Percentiles rank a stretch among this genome's conserved stretches.
phyloP scores from a whole-genome alignment of 1,140 invertebrate genomes.

The Drosophila subpulchrella region DNA sequence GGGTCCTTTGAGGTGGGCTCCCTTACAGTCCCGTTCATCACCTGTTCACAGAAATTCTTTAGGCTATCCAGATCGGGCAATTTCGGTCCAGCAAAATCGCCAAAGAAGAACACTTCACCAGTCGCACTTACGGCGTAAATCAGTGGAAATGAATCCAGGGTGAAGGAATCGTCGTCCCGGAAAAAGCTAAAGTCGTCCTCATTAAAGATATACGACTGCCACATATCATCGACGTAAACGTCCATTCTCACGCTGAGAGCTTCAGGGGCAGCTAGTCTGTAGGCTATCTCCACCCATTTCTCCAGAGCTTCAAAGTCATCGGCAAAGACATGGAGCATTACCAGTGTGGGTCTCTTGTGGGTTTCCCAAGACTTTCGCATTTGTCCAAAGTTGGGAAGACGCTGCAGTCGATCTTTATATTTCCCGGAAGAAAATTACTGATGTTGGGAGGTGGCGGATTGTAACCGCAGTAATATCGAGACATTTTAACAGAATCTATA shows the following conservation, averaged over 20 bases:
- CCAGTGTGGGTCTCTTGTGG: conserved; percentile 22
- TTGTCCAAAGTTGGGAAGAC: conserved; percentile 3
- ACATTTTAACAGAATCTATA: conserved; percentile 1
- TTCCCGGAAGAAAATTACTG: conserved; percentile 20
- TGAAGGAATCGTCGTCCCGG: background rate
- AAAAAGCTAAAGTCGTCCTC: conserved; percentile 4
- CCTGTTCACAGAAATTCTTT: conserved; percentile 27
- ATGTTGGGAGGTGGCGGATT: conserved; percentile 13
- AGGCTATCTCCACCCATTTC: conserved; percentile 44
- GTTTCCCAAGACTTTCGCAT: background rate
- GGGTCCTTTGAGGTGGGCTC: background rate
- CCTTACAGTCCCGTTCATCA: conserved; percentile 7
- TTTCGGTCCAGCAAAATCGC: conserved; percentile 6
- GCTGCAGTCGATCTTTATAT: conserved; percentile 23
- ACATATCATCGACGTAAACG: conserved; percentile 49
- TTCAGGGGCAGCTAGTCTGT: conserved; percentile 26
- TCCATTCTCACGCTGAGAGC: conserved; percentile 20
- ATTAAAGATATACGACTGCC: conserved; percentile 30
- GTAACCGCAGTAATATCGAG: conserved; percentile 5
- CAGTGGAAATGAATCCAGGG: conserved; percentile 22
- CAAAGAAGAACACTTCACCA: conserved; percentile 46
- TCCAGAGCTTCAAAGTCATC: conserved; percentile 15
- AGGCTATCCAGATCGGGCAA: conserved; percentile 15
- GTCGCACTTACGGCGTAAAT: conserved; percentile 41
- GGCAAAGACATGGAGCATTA: conserved; percentile 42